phyloP scores from a whole-genome alignment of 2,797 vertebrate species.

The Buphagus erythrorhynchus region DNA sequence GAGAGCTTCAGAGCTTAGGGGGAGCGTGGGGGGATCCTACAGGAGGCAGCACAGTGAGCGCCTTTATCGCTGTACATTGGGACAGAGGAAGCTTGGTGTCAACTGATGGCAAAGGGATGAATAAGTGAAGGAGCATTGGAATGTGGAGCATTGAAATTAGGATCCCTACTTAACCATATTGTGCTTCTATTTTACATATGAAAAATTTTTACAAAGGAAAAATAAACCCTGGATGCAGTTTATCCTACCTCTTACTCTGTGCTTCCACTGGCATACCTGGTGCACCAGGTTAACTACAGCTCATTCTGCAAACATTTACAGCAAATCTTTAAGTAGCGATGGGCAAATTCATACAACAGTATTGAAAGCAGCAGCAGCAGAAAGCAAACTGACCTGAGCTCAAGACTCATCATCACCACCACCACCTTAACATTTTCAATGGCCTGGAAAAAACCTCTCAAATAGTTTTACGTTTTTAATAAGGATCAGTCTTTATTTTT shows the following conservation, averaged over 20 bases:
- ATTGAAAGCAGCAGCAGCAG: background rate
- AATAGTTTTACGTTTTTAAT: slow-evolving; percentile 22
- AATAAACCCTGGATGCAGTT: background rate
- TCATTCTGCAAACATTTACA: background rate
- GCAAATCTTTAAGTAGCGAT: background rate
- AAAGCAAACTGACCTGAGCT: background rate
- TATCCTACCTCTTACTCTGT: background rate
- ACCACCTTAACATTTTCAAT: slow-evolving; percentile 17
- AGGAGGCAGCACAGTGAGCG: accelerated
- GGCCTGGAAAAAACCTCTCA: slow-evolving; percentile 46
- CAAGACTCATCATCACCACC: background rate
- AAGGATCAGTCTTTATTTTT: slow-evolving; percentile 48
- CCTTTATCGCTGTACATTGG: background rate
- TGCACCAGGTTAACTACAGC: background rate
- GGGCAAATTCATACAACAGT: background rate
- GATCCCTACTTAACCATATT: background rate
- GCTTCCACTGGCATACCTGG: background rate
- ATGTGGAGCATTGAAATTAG: background rate
- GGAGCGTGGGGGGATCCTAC: accelerated
- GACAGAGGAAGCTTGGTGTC: background rate
- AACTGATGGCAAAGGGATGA: background rate
- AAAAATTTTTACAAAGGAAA: background rate
- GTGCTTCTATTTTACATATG: background rate
- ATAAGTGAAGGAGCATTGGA: background rate
- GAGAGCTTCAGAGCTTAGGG: background rate